Evolutionary conservation across 2,888 invertebrate species (phyloP).

Genomic region (Miltochrista miniata): DNA sequence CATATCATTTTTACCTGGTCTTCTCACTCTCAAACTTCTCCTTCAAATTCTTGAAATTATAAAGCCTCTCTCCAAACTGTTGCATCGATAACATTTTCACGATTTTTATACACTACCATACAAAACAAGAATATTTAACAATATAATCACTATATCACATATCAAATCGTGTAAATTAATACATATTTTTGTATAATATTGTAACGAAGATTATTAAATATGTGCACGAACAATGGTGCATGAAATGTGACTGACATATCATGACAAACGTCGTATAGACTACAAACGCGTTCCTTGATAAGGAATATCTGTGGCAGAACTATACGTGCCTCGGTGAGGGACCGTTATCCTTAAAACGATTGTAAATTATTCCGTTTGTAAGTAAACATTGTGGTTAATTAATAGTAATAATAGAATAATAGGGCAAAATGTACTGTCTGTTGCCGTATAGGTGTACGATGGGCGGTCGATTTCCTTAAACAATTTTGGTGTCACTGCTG

Average conservation of each 20-base stretch:
- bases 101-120: conserved; percentile 30
- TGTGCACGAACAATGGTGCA: conserved; percentile 10
- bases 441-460: too few relatives aligned
- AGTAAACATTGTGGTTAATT: conserved; percentile 16
- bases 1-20: conserved; percentile 56
- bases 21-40: conserved; percentile 72
- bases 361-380: conserved; percentile 11
- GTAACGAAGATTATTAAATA: conserved; percentile 4
- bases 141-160: conserved; percentile 20
- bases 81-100: conserved; percentile 66
- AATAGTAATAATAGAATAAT: not conserved
- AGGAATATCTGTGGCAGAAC: conserved; percentile 6
- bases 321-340: conserved; percentile 5
- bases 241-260: conserved; percentile 11
- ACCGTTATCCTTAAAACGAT: conserved; percentile 26
- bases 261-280: not conserved
- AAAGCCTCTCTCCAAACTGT: conserved; percentile 63
- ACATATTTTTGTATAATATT: conserved; percentile 4
- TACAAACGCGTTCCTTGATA: conserved; percentile 11
- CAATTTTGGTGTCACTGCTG: too few relatives aligned
- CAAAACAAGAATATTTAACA: conserved; percentile 12
- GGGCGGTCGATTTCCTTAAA: too few relatives aligned
- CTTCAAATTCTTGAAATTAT: conserved; percentile 68
- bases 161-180: conserved; percentile 1
- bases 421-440: too few relatives aligned